Percentiles rank a stretch among this genome's conserved stretches.
Evolutionary conservation across 2,113 vertebrate genomes (phyloP).

Genomic region (Anarhynchus alexandrinus): DNA sequence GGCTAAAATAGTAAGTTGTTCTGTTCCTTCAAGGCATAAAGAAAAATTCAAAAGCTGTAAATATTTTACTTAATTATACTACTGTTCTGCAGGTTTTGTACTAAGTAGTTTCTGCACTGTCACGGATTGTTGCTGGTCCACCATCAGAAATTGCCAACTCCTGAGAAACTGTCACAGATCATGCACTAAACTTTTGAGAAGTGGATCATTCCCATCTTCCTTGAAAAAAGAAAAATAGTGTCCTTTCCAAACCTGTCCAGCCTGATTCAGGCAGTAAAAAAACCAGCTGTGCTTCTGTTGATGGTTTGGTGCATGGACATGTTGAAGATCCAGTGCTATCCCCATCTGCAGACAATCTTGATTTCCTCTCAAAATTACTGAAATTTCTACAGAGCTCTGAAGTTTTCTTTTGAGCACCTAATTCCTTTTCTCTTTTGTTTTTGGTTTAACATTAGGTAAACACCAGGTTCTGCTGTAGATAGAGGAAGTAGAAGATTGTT

Average conservation of each 20-base stretch:
- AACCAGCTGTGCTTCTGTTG: rapidly evolving
- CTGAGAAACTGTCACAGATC: neutral
- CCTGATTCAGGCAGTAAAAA: neutral
- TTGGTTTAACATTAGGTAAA: neutral
- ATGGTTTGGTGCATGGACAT: rapidly evolving
- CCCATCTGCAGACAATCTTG: neutral
- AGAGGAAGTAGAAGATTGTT: neutral
- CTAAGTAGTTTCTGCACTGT: neutral
- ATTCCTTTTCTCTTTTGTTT: neutral
- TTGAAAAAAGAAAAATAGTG: neutral
- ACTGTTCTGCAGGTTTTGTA: neutral
- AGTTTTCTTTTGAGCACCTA: neutral
- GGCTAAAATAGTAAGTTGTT: neutral
- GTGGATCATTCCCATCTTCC: neutral
- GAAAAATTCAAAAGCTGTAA: neutral
- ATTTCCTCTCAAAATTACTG: neutral
- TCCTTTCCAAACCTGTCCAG: neutral
- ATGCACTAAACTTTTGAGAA: neutral
- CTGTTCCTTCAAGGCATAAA: neutral
- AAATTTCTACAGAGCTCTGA: neutral
- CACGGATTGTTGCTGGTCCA: neutral
- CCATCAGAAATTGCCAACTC: neutral
- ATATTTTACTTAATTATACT: neutral
- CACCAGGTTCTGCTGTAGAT: neutral
- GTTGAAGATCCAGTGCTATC: neutral